Evolutionary conservation across 2,113 vertebrate species (phyloP).

Genomic region (Neoarius graeffei): DNA sequence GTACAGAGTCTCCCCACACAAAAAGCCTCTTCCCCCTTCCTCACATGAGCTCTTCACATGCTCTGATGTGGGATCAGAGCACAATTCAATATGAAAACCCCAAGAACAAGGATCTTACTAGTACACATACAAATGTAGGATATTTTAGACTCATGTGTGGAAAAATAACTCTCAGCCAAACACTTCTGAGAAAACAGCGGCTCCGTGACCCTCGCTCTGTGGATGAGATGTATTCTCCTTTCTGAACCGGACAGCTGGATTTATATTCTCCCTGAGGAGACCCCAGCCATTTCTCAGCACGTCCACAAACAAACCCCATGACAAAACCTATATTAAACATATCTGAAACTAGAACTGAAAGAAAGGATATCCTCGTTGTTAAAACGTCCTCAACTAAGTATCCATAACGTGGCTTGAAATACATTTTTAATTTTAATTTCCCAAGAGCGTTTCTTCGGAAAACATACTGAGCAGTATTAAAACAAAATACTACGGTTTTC

Average conservation of each 20-base stretch:
- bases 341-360: neutral
- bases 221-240: neutral
- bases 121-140: neutral
- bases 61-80: neutral
- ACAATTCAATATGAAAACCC: conserved; percentile 54
- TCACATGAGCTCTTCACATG: neutral
- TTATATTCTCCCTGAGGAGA: conserved; percentile 18
- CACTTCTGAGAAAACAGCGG: conserved; percentile 37
- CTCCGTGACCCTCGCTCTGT: conserved; percentile 13
- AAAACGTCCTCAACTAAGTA: neutral
- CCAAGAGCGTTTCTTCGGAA: neutral
- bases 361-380: neutral
- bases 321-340: neutral
- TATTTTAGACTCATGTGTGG: conserved; percentile 11
- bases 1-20: neutral
- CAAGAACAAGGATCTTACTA: conserved; percentile 38
- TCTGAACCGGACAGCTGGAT: conserved; percentile 35
- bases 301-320: neutral
- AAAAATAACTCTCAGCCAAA: neutral
- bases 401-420: neutral
- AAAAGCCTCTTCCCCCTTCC: neutral
- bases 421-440: neutral
- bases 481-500: neutral
- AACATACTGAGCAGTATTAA: neutral
- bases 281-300: conserved; percentile 38